Conservation (phyloP, 2,888 invertebrate species). For the Sphaerophoria taeniata region DNA sequence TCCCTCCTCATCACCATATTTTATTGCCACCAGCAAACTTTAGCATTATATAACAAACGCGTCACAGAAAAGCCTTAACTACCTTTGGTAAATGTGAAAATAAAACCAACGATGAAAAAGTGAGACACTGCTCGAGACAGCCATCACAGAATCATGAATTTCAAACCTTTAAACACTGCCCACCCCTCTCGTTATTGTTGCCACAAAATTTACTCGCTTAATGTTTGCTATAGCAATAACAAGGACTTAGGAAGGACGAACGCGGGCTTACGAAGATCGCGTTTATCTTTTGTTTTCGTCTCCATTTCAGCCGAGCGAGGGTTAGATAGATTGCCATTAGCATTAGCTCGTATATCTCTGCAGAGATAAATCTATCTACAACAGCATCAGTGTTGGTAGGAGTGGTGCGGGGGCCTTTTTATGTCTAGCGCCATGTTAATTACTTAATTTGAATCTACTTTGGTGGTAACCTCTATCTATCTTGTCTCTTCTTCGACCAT, state of each 20-base stretch:
- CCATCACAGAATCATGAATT: slow-evolving; percentile 2
- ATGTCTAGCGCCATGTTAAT: slow-evolving; percentile 77
- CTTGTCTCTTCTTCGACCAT: slow-evolving; percentile 11
- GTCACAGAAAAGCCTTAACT: slow-evolving; percentile 11
- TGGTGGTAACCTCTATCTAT: slow-evolving; percentile 65
- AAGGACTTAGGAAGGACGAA: not conserved
- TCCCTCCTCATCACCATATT: slow-evolving; percentile 47
- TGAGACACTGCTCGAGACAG: slow-evolving; percentile 39
- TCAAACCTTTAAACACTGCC: slow-evolving; percentile 42
- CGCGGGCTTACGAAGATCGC: not conserved
- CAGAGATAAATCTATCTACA: slow-evolving; percentile 61
- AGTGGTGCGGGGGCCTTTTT: slow-evolving; percentile 41
- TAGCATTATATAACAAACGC: slow-evolving; percentile 47
- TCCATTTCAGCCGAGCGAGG: slow-evolving; percentile 9
- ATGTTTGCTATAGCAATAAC: slow-evolving; percentile 8
- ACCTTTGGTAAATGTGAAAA: slow-evolving; percentile 44
- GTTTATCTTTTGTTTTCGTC: slow-evolving; percentile 48
- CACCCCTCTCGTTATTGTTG: slow-evolving; percentile 4
- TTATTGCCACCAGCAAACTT: slow-evolving; percentile 61
- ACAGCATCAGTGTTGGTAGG: slow-evolving; percentile 64
- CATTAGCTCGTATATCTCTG: slow-evolving; percentile 48
- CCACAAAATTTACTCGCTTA: slow-evolving; percentile 42
- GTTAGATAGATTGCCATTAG: slow-evolving; percentile 67
- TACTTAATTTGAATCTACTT: slow-evolving; percentile 80
- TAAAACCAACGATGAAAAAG: slow-evolving; percentile 34